Base-by-base conservation (phyloP, 2,797 vertebrate genomes). In the Smutsia gigantea region DNA sequence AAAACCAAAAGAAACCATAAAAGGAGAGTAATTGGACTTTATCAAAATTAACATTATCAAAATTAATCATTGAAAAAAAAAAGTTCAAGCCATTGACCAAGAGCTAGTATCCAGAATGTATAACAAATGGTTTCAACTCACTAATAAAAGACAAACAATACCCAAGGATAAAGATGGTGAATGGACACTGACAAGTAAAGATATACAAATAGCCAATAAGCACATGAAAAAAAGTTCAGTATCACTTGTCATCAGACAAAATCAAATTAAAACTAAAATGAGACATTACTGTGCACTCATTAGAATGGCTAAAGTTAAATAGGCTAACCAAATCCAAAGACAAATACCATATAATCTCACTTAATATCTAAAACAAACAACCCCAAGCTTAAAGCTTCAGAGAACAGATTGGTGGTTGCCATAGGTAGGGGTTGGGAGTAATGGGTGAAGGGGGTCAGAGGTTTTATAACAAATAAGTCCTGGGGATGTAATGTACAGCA, bases 11-110 rank as follows among this genome's bases (percentile, higher is more conserved):
- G 34, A 71, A 84, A 72, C 17, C 0, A 59, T 88, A 63, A 83
- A 78, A 69, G 19, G 42, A 49, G 57, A 85, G 18, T 87, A 89
- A 77, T 37, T 53, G n/a, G 8, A 63, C 1, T 87, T 84, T 31
- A 23, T 68, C 11, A 93, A 96, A 68, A 92, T 55, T 42, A 81
- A 90, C 23, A 55, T 59, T 14, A 71, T 49, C 29, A 90, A 74
- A 94, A 95, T 78, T 25, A 90, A 66, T 4, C 39, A 68, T 82
- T 93, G 83, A 83, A 42, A 79, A 55, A 78, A 79, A 27, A 81
- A 86, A 69, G 37, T 13, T 8, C 29, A 79, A 89, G 25, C 37
- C 46, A 87, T 31, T 51, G 71, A 83, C 46, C 3, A 86, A 81
- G 18, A 21, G 85, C 37, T 79, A 79, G 7, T 46, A 53, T 74